These are phyloP conservation scores for Tiphia femorata DNA, from an alignment of 2,888 invertebrate species.

Conservation along the genomic window DNA sequence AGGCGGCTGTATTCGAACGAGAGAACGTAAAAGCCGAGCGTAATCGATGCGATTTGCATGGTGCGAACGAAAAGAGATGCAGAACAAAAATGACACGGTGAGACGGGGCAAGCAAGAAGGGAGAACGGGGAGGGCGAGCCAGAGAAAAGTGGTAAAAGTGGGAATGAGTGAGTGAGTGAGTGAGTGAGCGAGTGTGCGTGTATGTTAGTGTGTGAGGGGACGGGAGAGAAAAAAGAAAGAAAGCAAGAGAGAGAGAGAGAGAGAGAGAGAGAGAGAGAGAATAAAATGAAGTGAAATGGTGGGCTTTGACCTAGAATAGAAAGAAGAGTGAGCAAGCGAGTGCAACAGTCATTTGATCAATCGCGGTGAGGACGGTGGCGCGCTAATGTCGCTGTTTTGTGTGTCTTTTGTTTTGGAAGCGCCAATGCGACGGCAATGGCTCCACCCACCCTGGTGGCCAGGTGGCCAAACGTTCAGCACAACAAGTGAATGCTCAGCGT, in stretches of 20 bases:
- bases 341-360: slow-evolving; percentile 19
- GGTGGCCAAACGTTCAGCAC: slow-evolving; percentile 59
- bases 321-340: not conserved
- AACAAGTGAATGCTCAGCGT: slow-evolving; percentile 51
- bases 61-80: not conserved
- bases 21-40: no score
- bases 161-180: not conserved
- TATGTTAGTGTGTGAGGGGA: not conserved
- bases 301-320: not conserved
- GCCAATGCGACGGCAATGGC: slow-evolving; percentile 60
- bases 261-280: slow-evolving; percentile 3
- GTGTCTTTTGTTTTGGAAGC: slow-evolving; percentile 65
- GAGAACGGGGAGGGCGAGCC: slow-evolving; percentile 23
- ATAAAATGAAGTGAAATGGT: slow-evolving; percentile 11
- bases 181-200: not conserved
- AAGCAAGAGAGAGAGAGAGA: not conserved
- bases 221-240: not conserved
- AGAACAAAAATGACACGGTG: not conserved
- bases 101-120: slow-evolving; percentile 1
- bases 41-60: not conserved
- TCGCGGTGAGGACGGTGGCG: slow-evolving; percentile 34
- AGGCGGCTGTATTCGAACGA: no score
- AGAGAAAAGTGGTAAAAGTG: no score
- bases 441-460: slow-evolving; percentile 55
- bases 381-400: slow-evolving; percentile 63